A percentile compares a stretch with the other conserved stretches of the same genome.
phyloP scores from a whole-genome alignment of 2,888 invertebrate genomes.

The Coremacera marginata region DNA sequence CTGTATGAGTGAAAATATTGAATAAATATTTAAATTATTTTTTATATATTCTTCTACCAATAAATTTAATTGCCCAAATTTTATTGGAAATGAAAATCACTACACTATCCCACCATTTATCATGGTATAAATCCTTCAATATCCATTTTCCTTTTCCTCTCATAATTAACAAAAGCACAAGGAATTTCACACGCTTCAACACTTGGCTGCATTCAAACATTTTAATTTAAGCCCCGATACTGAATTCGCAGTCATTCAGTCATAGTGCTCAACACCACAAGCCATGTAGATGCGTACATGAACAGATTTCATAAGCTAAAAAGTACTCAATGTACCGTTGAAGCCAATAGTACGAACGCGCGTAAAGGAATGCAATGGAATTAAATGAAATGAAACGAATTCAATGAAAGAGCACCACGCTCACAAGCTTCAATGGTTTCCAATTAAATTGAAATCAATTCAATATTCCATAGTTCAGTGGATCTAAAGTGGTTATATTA shows the following conservation, averaged over 20 bases:
- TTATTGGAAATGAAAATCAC: neutral
- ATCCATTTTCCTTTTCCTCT: neutral
- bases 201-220: conserved; percentile 14
- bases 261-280: neutral
- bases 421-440: conserved; percentile 49
- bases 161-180: conserved; percentile 25
- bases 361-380: neutral
- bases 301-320: conserved; percentile 18
- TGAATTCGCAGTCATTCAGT: neutral
- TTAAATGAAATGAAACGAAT: conserved; percentile 3
- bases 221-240: conserved; percentile 5
- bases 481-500: conserved; percentile 65
- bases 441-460: conserved; percentile 63
- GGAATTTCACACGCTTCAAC: conserved; percentile 19
- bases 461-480: conserved; percentile 66
- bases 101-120: neutral
- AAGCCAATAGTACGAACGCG: neutral
- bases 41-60: neutral
- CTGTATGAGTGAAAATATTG: too few species aligned
- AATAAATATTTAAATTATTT: too few species aligned
- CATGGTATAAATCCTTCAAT: neutral
- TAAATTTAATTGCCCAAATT: neutral
- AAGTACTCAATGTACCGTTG: neutral
- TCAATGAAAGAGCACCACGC: neutral
- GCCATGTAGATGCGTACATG: neutral